Percentiles rank a stretch among this genome's conserved stretches.
Evolutionary conservation across 2,888 invertebrate genomes (phyloP).

Genomic region (Cephalotes varians): DNA sequence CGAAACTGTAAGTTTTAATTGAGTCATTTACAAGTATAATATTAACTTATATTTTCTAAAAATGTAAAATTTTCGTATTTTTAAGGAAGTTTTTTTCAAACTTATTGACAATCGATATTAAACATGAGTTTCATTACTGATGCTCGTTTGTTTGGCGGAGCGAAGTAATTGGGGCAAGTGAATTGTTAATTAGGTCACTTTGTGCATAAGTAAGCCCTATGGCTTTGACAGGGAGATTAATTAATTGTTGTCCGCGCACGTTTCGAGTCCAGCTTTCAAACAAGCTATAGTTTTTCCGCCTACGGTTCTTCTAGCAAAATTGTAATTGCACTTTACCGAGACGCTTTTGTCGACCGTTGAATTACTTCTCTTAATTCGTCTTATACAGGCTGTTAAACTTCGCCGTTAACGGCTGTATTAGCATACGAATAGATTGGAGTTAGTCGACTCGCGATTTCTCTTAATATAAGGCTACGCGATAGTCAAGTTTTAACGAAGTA

Average conservation of each 20-base stretch:
- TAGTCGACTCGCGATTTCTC: slow-evolving; percentile 38
- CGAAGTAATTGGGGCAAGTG: slow-evolving; percentile 43
- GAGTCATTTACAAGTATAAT: slow-evolving; percentile 4
- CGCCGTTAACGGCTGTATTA: slow-evolving; percentile 53
- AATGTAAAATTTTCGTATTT: background rate
- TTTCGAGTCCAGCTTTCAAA: slow-evolving; percentile 15
- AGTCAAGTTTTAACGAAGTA: slow-evolving; percentile 35
- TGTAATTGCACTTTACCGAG: slow-evolving; percentile 30
- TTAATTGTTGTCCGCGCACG: slow-evolving; percentile 33
- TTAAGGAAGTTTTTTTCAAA: background rate
- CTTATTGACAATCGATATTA: slow-evolving; percentile 48
- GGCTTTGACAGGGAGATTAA: slow-evolving; percentile 46
- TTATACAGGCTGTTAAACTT: slow-evolving; percentile 26
- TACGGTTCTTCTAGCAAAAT: background rate
- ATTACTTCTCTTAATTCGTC: slow-evolving; percentile 37
- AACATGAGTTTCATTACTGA: slow-evolving; percentile 31
- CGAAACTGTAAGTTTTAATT: background rate
- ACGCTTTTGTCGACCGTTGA: slow-evolving; percentile 8
- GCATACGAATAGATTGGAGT: slow-evolving; percentile 63
- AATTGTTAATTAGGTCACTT: slow-evolving; percentile 53
- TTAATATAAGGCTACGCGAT: background rate
- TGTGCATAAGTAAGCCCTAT: slow-evolving; percentile 43
- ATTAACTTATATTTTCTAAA: no score
- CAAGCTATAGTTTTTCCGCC: slow-evolving; percentile 12
- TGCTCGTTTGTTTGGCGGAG: slow-evolving; percentile 36